Conservation (phyloP, 1,140 invertebrate genomes). For the Geopemphigus sp. region DNA sequence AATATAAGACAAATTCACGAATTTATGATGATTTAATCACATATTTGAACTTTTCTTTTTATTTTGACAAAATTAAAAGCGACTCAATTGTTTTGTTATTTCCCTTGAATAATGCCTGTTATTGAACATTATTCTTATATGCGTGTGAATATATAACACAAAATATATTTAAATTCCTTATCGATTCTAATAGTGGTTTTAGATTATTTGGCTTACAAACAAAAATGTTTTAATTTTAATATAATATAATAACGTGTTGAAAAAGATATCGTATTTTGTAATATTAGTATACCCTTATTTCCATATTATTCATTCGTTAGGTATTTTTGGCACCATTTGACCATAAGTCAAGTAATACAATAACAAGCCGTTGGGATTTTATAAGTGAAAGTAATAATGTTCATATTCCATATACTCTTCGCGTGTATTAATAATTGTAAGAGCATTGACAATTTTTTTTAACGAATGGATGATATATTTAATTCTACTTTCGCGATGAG, state of each 20-base stretch:
- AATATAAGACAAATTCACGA: too few relatives aligned
- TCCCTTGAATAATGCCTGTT: too few relatives aligned
- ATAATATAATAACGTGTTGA: neutral
- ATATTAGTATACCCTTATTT: neutral
- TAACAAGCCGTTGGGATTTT: neutral
- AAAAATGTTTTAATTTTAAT: too few relatives aligned
- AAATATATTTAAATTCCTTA: too few relatives aligned
- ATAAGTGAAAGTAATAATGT: constrained; percentile 34
- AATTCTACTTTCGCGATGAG: constrained; percentile 40
- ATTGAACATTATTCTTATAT: too few relatives aligned
- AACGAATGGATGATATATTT: constrained; percentile 16
- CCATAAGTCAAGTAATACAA: neutral
- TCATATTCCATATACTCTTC: constrained; percentile 33
- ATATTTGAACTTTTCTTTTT: too few relatives aligned
- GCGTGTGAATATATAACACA: too few relatives aligned
- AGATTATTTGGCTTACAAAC: too few relatives aligned
- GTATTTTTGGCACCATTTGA: neutral
- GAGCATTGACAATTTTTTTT: constrained; percentile 16
- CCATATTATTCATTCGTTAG: neutral
- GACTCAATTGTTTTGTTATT: too few relatives aligned
- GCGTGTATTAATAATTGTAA: neutral
- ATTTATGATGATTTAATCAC: too few relatives aligned
- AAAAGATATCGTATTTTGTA: neutral
- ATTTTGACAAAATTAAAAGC: too few relatives aligned
- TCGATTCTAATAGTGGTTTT: too few relatives aligned